Base-by-base conservation (phyloP, 2,888 invertebrate species). In the Agrotis clavis region DNA sequence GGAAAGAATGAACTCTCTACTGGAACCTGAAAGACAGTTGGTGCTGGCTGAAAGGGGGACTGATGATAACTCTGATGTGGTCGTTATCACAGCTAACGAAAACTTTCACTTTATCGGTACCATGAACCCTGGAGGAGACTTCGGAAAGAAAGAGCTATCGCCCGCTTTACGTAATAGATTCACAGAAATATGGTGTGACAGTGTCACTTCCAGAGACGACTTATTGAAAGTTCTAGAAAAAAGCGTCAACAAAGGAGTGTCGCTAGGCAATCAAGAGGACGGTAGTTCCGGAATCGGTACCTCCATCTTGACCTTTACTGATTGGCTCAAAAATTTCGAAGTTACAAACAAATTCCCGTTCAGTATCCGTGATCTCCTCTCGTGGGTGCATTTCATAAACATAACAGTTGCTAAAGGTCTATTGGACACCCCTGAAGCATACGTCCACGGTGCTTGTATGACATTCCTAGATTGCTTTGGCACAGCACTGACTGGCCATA, bases 111-210 rank as follows among this genome's bases (percentile, higher is more conserved):
- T 99, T 88, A 97, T 99, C 72, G 99, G 99, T 2, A 99, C 99
- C 0, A 99, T 99, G 99, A 99, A 99, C 96, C 99, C 99, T 11
- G 99, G 99, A 16, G 99, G 99, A 1, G 99, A 99, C 96, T 99
- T 98, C 92, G 99, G 99, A 4, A 99, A 99, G 92, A 99, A 99
- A 91, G 99, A 99, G 97, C 96, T 99, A 14, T 99, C 99, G 0
- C 99, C 99, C 0, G 99, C 99, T 0, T 94, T 99, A 64, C 97
- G 99, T 65, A 99, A 99, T 96, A 97, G 99, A 62, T 99, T 99
- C 88, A 99, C 99, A 0, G 99, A 99, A 96, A 99, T 99, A 90
- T 99, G 99, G 99, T 99, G 99, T 89, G 98, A 98, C 70, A 97
- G 97, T 64, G 98, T 98, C 14, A 97, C 97, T 19, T 96, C 97